Conservation (phyloP, 2,888 invertebrate species). For the Beris morrisii region DNA sequence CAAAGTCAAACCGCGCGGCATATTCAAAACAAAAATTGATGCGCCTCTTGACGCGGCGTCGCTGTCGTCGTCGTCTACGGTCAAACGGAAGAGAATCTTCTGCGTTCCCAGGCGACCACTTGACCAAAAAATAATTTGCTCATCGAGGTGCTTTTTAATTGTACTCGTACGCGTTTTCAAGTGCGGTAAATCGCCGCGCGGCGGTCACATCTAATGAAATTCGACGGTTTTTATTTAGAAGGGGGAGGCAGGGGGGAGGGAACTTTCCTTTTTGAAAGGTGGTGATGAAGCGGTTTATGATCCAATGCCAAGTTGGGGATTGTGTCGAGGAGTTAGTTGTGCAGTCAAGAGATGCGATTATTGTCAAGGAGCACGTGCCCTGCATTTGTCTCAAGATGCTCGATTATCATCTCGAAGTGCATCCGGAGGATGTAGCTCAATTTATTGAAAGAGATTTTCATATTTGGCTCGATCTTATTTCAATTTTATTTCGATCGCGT, state of each 20-base stretch:
- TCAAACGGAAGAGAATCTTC: conserved; percentile 9
- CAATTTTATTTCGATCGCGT: no score
- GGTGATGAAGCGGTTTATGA: conserved; percentile 5
- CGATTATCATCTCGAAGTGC: no score
- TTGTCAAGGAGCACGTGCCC: no score
- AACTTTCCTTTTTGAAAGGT: conserved; percentile 20
- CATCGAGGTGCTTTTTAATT: conserved; percentile 28
- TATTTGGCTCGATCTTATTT: no score
- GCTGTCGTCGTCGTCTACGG: not conserved
- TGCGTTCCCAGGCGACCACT: conserved; percentile 20
- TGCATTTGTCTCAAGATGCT: no score
- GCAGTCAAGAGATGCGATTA: no score
- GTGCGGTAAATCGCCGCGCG: conserved; percentile 24
- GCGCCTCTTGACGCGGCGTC: not conserved
- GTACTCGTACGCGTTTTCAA: conserved; percentile 22
- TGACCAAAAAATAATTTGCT: conserved; percentile 28
- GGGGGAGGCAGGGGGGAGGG: not conserved
- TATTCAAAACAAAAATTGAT: not conserved
- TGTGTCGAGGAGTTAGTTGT: not conserved
- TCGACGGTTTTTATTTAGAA: conserved; percentile 3
- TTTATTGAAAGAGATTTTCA: no score
- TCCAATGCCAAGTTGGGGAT: conserved; percentile 20
- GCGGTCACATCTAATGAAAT: conserved; percentile 17
- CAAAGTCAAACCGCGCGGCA: not conserved
- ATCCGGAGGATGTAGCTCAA: no score